A percentile compares a stretch with the other conserved stretches of the same genome.
Conservation (phyloP, 1,140 invertebrate genomes). For the Tetranychus urticae region DNA sequence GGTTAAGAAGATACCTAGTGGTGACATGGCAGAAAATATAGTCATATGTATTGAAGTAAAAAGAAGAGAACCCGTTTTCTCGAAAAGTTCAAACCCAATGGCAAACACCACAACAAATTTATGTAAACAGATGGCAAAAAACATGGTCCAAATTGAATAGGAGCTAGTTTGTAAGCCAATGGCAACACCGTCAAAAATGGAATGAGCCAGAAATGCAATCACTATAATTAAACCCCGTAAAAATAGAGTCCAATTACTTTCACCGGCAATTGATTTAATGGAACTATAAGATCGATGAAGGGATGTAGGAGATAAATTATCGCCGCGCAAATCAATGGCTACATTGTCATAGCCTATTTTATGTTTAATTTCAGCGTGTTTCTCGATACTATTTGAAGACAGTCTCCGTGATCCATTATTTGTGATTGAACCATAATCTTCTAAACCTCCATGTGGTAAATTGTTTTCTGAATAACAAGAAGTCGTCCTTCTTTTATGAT, state of each 20-base stretch:
- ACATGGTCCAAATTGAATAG: constrained; percentile 45
- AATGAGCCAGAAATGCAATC: constrained; percentile 57
- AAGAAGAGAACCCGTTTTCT: neutral
- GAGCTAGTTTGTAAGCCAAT: constrained; percentile 41
- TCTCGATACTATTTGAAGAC: no score
- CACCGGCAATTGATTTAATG: no score
- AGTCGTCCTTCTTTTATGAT: no score
- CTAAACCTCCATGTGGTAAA: no score
- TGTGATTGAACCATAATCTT: neutral
- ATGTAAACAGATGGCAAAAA: constrained; percentile 61
- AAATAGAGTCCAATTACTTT: neutral
- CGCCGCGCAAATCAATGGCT: no score
- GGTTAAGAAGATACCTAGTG: neutral
- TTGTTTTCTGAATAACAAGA: no score
- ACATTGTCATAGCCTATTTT: no score
- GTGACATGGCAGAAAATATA: neutral
- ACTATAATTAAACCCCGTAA: constrained; percentile 11
- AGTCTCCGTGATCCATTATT: no score
- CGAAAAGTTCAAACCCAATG: neutral
- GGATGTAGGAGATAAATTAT: no score
- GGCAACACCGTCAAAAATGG: constrained; percentile 66
- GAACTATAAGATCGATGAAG: no score
- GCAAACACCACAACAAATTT: neutral
- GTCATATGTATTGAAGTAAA: neutral
- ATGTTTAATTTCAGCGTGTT: no score